Conservation (phyloP, 2,113 vertebrate species). For the Oreotrochilus melanogaster region DNA sequence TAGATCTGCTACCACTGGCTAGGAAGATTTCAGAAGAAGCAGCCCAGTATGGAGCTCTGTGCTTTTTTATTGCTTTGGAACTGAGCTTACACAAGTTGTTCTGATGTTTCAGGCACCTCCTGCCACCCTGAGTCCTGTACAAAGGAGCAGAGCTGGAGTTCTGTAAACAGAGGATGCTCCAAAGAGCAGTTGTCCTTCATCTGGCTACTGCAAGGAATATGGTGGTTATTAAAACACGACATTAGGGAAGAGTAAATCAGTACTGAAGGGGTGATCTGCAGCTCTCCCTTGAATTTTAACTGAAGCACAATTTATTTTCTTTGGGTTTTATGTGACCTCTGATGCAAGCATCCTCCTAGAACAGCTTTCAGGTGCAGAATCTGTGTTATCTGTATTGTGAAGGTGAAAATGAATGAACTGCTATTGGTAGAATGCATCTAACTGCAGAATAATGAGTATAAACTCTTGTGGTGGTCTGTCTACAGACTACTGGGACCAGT, state of each 20-base stretch:
- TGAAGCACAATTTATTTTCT: neutral
- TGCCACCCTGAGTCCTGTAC: neutral
- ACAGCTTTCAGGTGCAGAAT: neutral
- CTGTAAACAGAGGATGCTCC: neutral
- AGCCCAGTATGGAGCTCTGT: neutral
- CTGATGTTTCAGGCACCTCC: neutral
- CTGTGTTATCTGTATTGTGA: neutral
- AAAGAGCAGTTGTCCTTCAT: neutral
- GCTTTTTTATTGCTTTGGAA: neutral
- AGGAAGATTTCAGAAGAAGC: neutral
- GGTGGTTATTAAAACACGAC: neutral
- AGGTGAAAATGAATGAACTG: neutral
- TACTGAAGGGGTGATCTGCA: neutral
- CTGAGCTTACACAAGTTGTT: neutral
- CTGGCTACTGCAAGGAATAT: neutral
- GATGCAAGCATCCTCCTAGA: neutral
- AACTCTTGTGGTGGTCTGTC: no score
- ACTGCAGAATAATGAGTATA: neutral
- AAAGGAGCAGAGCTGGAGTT: neutral
- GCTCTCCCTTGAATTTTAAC: neutral
- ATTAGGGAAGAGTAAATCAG: neutral
- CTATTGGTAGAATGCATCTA: neutral
- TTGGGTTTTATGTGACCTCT: neutral
- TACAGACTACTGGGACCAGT: neutral
- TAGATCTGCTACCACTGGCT: neutral